Base-by-base conservation (phyloP, 1,140 invertebrate genomes). In the Rhopalosiphum maidis region DNA sequence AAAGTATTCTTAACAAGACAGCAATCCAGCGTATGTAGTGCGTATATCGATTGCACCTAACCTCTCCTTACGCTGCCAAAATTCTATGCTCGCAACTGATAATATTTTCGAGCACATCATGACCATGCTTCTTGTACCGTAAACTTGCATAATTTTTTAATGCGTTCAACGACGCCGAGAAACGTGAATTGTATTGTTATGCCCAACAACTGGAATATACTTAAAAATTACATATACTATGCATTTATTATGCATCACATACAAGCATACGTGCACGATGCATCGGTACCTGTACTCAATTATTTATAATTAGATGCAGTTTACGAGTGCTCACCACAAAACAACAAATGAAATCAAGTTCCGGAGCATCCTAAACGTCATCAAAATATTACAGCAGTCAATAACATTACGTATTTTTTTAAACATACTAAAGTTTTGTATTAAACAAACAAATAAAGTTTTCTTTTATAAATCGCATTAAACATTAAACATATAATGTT, bases 111-210 rank as follows among this genome's bases (percentile, higher is more conserved):
- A 48, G 21, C 5, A 91, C 30, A 77, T n/a, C 30, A 77, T n/a
- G 15, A 77, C 60, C 60, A 18, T 82, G 90, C 25, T 77, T 82
- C 37, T 51, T 91, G 37, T 91, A 91, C 90, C 90, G 60, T 91
- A 46, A 91, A 48, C 30, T 91, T 91, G 30, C 90, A 68, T 91
- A 46, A 91, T 23, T 77, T 90, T 35, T 82, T 91, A 77, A 82
- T 91, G 43, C 15, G 41, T 91, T 77, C 60, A 68, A 25, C 41
- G 30, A 46, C 22, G 43, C 46, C 90, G 18, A 30, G 41, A 82
- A 91, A 91, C 22, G 60, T 22, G 60, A 1, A 35, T 77, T 35
- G n/a, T 68, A 60, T 25, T 25, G 8, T 25, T 30, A 60, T 41
- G 3, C 11, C 41, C 9, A 86, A 86, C 85, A 46, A 21, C 41